Conservation (phyloP, 2,888 invertebrate species). For the Nysson spinosus region DNA sequence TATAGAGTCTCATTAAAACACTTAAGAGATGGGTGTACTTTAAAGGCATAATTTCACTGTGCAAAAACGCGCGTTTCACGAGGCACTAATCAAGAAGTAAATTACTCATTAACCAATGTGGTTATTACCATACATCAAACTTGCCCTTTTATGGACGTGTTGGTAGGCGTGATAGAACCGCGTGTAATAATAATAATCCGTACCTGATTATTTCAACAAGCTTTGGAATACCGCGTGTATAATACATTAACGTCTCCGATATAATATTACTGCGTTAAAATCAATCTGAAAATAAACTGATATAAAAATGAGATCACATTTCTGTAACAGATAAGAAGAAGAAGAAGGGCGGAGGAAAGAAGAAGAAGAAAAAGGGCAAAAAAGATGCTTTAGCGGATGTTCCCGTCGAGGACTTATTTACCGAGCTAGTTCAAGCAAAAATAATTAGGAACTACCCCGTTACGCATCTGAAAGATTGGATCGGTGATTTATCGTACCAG, state of each 20-base stretch:
- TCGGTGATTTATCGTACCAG: slow-evolving; percentile 84
- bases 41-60: neutral
- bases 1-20: neutral
- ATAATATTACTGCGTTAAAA: no score
- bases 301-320: neutral
- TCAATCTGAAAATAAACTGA: no score
- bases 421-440: slow-evolving; percentile 84
- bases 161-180: neutral
- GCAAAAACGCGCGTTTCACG: neutral
- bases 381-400: slow-evolving; percentile 78
- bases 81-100: neutral
- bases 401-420: slow-evolving; percentile 83
- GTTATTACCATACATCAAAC: slow-evolving; percentile 4
- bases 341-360: slow-evolving; percentile 2
- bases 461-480: slow-evolving; percentile 81
- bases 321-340: slow-evolving; percentile 28
- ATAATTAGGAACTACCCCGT: slow-evolving; percentile 84
- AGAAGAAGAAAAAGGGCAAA: slow-evolving; percentile 41
- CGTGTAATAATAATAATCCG: neutral
- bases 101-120: slow-evolving; percentile 7
- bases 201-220: slow-evolving; percentile 3
- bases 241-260: neutral
- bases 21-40: neutral
- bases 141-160: neutral
- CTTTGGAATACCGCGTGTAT: no score